Evolutionary conservation across 2,888 invertebrate species (phyloP).

Genomic region (Odontocerum albicorne): DNA sequence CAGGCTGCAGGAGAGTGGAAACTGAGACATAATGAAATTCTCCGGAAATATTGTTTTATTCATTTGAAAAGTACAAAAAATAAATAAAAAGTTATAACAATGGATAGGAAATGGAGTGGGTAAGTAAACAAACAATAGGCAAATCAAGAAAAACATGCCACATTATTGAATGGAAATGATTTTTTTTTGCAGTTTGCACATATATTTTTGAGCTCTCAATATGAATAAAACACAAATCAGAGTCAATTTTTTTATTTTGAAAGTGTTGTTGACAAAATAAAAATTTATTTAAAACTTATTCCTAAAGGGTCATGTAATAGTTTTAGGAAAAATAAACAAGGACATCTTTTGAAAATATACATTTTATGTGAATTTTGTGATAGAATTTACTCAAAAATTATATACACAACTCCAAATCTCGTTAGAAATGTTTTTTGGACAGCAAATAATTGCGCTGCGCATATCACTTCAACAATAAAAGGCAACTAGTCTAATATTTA

Average conservation of each 20-base stretch:
- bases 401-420: background rate
- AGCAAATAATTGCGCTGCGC: slow-evolving; percentile 9
- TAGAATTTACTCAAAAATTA: background rate
- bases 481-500: slow-evolving; percentile 26
- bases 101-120: no score
- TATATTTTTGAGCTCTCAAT: no score
- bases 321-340: background rate
- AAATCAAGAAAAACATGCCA: no score
- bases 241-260: slow-evolving; percentile 3
- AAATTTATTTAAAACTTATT: background rate
- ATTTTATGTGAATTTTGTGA: background rate
- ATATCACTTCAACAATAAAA: slow-evolving; percentile 12
- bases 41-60: no score
- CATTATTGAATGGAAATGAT: no score
- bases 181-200: no score
- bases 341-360: background rate
- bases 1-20: no score
- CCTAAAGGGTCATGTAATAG: background rate
- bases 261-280: slow-evolving; percentile 4
- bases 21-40: no score
- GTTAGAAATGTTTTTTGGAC: slow-evolving; percentile 2
- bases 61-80: no score
- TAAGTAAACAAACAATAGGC: no score
- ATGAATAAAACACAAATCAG: background rate
- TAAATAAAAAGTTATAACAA: no score